Evolutionary conservation across 2,888 invertebrate species (phyloP), one percentile per base, ranked within the genome.

Genomic region (Furcula furcula): DNA sequence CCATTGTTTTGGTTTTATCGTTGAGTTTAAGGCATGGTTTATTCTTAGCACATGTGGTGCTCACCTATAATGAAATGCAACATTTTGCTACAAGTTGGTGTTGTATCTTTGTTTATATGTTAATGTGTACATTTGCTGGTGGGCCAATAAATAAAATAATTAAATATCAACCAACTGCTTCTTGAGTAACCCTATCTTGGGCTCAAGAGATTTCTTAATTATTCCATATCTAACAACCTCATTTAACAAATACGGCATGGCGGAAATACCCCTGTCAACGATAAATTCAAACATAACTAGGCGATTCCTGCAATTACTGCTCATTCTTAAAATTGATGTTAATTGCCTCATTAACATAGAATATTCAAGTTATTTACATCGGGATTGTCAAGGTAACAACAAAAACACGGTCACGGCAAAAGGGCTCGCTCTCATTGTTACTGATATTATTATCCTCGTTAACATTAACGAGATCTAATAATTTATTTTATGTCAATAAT

Each of bases 401-500:
- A 34, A 45, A 33, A 34, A 43, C 13, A 13, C 13, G 26, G 14
- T n/a, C 13, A n/a, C 12, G 3, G 6, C 12, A 7, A 23, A 22
- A 22, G 7, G 18, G 15, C 29, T 39, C 23, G 12, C 36, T 30
- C 36, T 36, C 10, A 13, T 21, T 20, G 26, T 29, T 34, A 19
- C 31, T 10, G 19, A 19, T 21, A 28, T 32, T 34, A 36, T 31
- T 33, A 27, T 14, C 14, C 27, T 34, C 29, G 31, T 34, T 38
- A 36, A 20, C 21, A 15, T 31, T 26, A 36, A 31, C 21, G 14
- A 36, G 36, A 47, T 27, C 40, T 50, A 47, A 40, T 32, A 51
- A 53, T 38, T 49, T 40, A 33, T 41, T 55, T 59, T 53, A 63
- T 55, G 47, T 68, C 64, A 64, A 65, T 62, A 76, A 79, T 80